Conservation (phyloP, 2,797 vertebrate genomes). For the Manis crassicaudata region DNA sequence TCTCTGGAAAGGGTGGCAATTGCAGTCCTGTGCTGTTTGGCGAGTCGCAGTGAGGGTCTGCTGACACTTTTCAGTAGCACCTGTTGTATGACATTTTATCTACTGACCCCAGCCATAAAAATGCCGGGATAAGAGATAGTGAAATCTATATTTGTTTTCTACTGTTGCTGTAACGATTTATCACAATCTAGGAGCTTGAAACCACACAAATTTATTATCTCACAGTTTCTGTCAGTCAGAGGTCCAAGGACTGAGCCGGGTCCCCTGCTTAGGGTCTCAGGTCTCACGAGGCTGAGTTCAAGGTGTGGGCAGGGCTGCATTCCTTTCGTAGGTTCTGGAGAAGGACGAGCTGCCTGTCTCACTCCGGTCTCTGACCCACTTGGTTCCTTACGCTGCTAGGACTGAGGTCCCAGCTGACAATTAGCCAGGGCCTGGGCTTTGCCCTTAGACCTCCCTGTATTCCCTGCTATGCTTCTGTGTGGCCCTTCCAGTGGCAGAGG, state of each 20-base stretch:
- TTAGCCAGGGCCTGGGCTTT: not conserved
- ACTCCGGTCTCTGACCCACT: not conserved
- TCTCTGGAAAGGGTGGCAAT: not conserved
- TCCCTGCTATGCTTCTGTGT: not conserved
- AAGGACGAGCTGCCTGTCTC: not conserved
- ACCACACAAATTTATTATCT: not conserved
- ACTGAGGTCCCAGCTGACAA: not conserved
- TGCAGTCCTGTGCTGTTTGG: not conserved
- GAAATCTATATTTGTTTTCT: conserved; percentile 30
- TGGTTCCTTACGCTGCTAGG: not conserved
- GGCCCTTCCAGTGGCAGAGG: not conserved
- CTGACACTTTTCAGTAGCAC: not conserved
- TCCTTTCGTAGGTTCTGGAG: not conserved
- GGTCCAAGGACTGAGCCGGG: not conserved
- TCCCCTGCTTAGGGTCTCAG: not conserved
- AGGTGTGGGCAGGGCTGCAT: not conserved
- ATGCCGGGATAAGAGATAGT: conserved; percentile 4
- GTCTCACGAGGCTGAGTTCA: not conserved
- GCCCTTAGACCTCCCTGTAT: not conserved
- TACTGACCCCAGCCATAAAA: conserved; percentile 36
- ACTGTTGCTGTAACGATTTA: not conserved
- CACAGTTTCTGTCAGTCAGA: not conserved
- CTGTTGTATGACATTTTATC: conserved; percentile 28
- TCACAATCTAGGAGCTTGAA: not conserved
- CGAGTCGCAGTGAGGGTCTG: not conserved